phyloP scores from a whole-genome alignment of 2,888 invertebrate genomes.

The Lordiphosa andalusiaca region DNA sequence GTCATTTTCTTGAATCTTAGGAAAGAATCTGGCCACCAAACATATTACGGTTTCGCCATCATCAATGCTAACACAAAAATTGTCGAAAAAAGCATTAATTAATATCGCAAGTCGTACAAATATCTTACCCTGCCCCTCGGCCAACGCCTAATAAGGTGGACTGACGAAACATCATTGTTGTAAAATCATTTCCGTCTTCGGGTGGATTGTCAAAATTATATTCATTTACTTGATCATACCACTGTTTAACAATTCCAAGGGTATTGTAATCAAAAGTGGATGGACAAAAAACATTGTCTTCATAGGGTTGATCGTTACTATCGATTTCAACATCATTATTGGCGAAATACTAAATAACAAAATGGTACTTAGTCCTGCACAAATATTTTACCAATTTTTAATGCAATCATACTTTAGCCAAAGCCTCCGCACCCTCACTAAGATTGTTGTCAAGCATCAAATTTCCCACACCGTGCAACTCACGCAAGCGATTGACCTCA shows the following conservation, averaged over 20 bases:
- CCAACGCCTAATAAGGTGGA: slow-evolving; percentile 88
- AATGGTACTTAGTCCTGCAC: background rate
- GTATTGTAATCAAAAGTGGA: no score
- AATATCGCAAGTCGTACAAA: no score
- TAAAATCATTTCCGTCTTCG: slow-evolving; percentile 84
- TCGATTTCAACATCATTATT: no score
- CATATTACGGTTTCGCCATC: background rate
- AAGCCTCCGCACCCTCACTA: background rate
- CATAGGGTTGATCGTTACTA: no score
- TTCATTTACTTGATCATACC: slow-evolving; percentile 74
- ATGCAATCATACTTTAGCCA: slow-evolving; percentile 22
- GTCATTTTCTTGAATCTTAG: slow-evolving; percentile 15
- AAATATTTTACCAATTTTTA: background rate
- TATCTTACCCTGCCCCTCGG: slow-evolving; percentile 80
- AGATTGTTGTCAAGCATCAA: background rate
- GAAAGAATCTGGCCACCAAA: slow-evolving; percentile 19
- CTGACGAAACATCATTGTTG: slow-evolving; percentile 89
- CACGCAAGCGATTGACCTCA: slow-evolving; percentile 22
- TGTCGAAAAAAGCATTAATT: no score
- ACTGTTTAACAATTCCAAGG: no score
- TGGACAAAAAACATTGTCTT: no score
- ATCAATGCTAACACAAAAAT: background rate
- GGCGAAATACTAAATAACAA: slow-evolving; percentile 12
- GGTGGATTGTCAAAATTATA: slow-evolving; percentile 83
- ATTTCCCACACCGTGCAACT: background rate